Percentiles rank a stretch among this genome's conserved stretches.
Conservation (phyloP, 2,888 invertebrate genomes). For the Microchrysa polita region DNA sequence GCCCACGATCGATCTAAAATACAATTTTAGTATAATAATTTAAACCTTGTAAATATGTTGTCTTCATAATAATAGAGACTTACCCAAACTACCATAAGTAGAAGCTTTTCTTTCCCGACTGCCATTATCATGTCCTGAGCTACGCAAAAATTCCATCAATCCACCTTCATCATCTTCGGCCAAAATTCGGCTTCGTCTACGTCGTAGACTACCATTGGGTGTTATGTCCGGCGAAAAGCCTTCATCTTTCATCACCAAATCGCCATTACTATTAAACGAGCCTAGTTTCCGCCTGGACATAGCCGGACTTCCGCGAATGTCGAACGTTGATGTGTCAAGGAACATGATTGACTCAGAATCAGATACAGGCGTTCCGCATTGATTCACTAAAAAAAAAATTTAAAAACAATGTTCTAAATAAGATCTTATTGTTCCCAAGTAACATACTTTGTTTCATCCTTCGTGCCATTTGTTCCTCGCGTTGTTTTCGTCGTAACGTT, state of each 20-base stretch:
- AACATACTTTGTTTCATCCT: constrained; percentile 70
- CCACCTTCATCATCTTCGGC: constrained; percentile 86
- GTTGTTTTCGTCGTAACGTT: constrained; percentile 76
- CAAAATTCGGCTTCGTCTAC: constrained; percentile 82
- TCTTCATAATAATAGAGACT: too few relatives aligned
- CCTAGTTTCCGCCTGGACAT: constrained; percentile 73
- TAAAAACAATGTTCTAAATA: too few relatives aligned
- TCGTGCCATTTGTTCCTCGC: constrained; percentile 76
- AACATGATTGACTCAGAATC: constrained; percentile 77
- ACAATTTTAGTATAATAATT: not conserved
- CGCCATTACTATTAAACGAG: constrained; percentile 69
- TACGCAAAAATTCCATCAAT: constrained; percentile 85
- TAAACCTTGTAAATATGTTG: too few relatives aligned
- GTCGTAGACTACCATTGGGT: constrained; percentile 85
- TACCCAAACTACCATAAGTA: constrained; percentile 83
- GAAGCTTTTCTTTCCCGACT: constrained; percentile 77
- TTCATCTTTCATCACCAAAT: constrained; percentile 57
- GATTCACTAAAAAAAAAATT: constrained; percentile 66
- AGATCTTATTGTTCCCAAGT: too few relatives aligned
- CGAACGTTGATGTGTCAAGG: constrained; percentile 81
- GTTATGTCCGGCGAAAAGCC: constrained; percentile 75
- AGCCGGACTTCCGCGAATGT: constrained; percentile 77
- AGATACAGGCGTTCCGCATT: constrained; percentile 77
- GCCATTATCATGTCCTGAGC: constrained; percentile 78
- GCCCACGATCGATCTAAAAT: constrained; percentile 86